phyloP scores from a whole-genome alignment of 35 echinoderm and acorn worm genomes.

The Hemicentrotus pulcherrimus region DNA sequence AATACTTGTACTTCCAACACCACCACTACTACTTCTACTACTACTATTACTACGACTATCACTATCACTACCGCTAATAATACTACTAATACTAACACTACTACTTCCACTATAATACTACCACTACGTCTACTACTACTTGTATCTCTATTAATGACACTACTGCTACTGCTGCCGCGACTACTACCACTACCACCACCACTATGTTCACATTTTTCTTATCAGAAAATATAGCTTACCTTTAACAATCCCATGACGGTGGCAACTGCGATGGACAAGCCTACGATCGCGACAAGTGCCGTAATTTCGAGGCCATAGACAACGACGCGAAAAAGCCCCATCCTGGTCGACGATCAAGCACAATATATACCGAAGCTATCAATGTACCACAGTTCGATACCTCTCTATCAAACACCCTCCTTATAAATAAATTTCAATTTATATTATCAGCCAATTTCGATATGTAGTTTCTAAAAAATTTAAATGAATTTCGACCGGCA shows the following conservation, averaged over 20 bases:
- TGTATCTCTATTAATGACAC: not conserved
- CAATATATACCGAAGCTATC: not conserved
- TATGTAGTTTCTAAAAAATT: not conserved
- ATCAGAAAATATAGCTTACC: not conserved
- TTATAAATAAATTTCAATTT: not conserved
- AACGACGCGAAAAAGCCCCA: not conserved
- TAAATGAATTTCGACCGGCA: not conserved
- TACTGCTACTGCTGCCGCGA: not conserved
- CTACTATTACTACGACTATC: constrained; percentile 4
- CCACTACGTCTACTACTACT: not conserved
- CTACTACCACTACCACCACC: not conserved
- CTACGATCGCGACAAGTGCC: not conserved
- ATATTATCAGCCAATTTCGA: too few relatives aligned
- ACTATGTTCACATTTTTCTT: too few relatives aligned
- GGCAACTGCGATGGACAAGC: not conserved
- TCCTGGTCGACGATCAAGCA: not conserved
- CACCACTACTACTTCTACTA: not conserved
- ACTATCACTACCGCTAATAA: not conserved
- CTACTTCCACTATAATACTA: not conserved
- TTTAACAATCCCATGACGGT: not conserved
- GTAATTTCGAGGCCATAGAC: not conserved
- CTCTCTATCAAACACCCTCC: not conserved
- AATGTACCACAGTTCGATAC: not conserved
- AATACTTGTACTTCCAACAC: not conserved
- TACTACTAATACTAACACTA: not conserved